A percentile compares a stretch with the other conserved stretches of the same genome.
Evolutionary conservation across 1,140 invertebrate species (phyloP).

Genomic region (Zaprionus kolodkinae): DNA sequence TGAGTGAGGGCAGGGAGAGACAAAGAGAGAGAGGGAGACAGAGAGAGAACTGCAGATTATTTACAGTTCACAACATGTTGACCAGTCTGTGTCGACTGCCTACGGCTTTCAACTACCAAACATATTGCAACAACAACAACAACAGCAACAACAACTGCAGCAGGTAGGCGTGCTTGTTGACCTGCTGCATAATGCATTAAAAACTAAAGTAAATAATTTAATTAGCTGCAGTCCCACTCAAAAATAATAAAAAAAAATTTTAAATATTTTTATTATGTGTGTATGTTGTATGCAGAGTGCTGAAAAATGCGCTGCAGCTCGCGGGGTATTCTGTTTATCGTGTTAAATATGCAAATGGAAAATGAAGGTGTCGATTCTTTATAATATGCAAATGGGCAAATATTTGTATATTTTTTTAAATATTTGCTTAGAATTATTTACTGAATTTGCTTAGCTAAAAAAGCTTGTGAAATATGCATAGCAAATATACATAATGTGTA

Average conservation of each 20-base stretch:
- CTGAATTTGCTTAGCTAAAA: too few species aligned
- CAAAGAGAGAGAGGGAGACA: constrained; percentile 14
- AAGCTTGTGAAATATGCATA: too few species aligned
- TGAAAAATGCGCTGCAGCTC: neutral
- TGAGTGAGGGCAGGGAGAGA: neutral
- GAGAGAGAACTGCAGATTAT: constrained; percentile 27
- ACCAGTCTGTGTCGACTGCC: constrained; percentile 31
- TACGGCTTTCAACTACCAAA: constrained; percentile 21
- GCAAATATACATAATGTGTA: too few species aligned
- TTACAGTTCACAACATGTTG: constrained; percentile 34
- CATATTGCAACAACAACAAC: constrained; percentile 30
- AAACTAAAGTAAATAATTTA: constrained; percentile 73
- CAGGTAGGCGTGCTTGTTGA: constrained; percentile 16
- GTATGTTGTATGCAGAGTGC: constrained; percentile 5
- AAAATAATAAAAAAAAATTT: constrained; percentile 11
- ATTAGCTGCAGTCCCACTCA: constrained; percentile 51
- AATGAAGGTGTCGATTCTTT: neutral
- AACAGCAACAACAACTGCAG: neutral
- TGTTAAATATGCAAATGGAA: neutral
- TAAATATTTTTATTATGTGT: constrained; percentile 24
- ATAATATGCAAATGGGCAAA: too few species aligned
- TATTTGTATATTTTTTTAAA: too few species aligned
- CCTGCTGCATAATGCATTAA: constrained; percentile 42
- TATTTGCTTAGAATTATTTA: too few species aligned
- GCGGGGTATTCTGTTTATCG: neutral